Evolutionary conservation across 2,888 invertebrate species (phyloP), one percentile per base, ranked within the genome.

Genomic region (Apamea monoglypha): DNA sequence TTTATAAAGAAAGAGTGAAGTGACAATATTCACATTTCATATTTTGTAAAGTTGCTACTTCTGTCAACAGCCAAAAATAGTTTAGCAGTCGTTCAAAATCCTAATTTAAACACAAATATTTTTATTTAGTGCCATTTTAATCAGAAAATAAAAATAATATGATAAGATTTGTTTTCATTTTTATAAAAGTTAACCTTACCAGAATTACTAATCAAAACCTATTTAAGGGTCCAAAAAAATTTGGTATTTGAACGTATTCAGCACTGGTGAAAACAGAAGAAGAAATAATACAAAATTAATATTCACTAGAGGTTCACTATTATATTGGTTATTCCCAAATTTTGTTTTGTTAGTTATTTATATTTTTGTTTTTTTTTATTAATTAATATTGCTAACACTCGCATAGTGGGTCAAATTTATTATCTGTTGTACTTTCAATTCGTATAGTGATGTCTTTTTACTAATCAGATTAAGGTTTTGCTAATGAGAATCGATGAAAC

Each of bases 41-140:
- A 78, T 82, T 84, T 88, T 86, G 89, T 91, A 89, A 93, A 66
- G 92, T 94, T 95, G 94, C 92, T 92, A 88, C 79, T 81, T 91
- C 88, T 95, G 94, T 91, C 91, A 93, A 93, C 91, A 92, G 89
- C 91, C 92, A 92, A 93, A 94, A 93, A 93, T 93, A 93, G 90
- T 91, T 80, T 74, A 44, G 75, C 50, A 64, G 53, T 64, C 59
- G 85, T 85, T 85, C 85, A 74, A 73, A 85, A 79, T 61, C 59
- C 59, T 25, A 68, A 5, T 72, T 25, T 0, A 53, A 50, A 53
- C 56, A 56, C 18, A n/a, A 16, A 10, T 66, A 21, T 18, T 16
- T n/a, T 25, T 10, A 8, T 25, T 16, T n/a, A 47, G 7, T 47
- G n/a, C 0, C 25, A 25, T 50, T 29, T 36, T 5, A 7, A 1